Evolutionary conservation across 2,113 vertebrate genomes (phyloP).

Genomic region (Ramphastos sulfuratus): DNA sequence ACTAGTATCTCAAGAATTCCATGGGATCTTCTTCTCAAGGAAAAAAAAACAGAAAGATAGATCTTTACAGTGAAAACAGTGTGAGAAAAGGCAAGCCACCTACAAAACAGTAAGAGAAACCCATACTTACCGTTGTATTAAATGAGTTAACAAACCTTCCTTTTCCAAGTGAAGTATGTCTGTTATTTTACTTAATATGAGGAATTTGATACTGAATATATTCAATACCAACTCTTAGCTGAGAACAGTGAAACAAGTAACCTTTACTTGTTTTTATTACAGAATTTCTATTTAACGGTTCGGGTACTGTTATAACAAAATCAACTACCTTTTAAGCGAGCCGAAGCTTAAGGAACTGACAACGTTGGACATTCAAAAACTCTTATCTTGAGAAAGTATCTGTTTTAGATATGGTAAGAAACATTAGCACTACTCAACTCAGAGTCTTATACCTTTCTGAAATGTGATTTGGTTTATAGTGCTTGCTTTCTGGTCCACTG

Average conservation of each 20-base stretch:
- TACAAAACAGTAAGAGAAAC: neutral
- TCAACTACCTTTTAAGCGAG: neutral
- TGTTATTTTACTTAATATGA: too few species aligned
- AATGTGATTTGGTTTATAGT: slow-evolving; percentile 74
- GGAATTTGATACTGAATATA: neutral
- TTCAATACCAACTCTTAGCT: neutral
- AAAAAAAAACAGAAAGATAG: neutral
- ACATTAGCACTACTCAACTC: neutral
- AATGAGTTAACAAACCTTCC: neutral
- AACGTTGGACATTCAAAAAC: neutral
- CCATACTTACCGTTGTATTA: slow-evolving; percentile 26
- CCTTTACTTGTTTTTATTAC: neutral
- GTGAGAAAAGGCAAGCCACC: neutral
- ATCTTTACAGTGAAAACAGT: neutral
- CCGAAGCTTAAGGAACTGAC: neutral
- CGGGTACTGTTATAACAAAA: neutral
- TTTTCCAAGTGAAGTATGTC: too few species aligned
- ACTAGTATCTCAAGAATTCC: neutral
- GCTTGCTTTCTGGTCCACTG: slow-evolving; percentile 88
- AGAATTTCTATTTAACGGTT: neutral
- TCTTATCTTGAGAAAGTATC: neutral
- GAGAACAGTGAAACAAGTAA: neutral
- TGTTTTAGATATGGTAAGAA: neutral
- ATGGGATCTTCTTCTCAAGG: neutral
- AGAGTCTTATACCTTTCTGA: slow-evolving; percentile 83